Base-by-base conservation (phyloP, 1,140 invertebrate species). In the Rhagoletis pomonella region DNA sequence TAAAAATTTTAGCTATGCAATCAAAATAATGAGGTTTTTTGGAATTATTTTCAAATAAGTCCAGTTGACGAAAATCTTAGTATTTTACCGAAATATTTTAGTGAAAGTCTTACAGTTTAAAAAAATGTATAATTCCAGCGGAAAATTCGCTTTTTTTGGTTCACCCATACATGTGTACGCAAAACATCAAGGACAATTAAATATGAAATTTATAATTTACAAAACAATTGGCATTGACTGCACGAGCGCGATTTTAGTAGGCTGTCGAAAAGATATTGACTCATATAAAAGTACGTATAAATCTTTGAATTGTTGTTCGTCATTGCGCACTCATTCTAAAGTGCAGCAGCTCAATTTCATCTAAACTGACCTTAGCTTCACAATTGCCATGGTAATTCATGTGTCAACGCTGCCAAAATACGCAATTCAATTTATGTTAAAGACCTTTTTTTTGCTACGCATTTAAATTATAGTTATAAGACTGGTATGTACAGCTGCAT, bases 361-460 rank as follows among this genome's bases (percentile, higher is more conserved):
- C 55, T 50, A n/a, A 55, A 50, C 10, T 77, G 73, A 77, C 73
- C 73, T 77, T 39, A 55, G 39, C 73, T 50, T 19, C 47, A 9
- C n/a, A 77, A 77, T 50, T 55, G 73, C 47, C 44, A n/a, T 55
- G 73, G 73, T 47, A 77, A 77, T 77, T 77, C 73, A 77, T 55
- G 47, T 77, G 44, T 77, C 73, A 69, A 42, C 19, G 6, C 29
- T 39, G 29, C 64, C 6, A 29, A 17, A 67, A 39, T 39, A 62
- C n/a, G 60, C 60, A 62, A 62, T 62, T 14, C 60, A 17, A 62
- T 62, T 62, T n/a, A 62, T 17, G n/a, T 62, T 62, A 4, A 62
- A n/a, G 12, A 4, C 0, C n/a, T 62, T 62, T 62, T n/a, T 17
- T 14, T 12, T n/a, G 60, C n/a, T 14, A 62, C 60, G n/a, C 29